Evolutionary conservation across 2,113 vertebrate genomes (phyloP).

Genomic region (Nipponia nippon): DNA sequence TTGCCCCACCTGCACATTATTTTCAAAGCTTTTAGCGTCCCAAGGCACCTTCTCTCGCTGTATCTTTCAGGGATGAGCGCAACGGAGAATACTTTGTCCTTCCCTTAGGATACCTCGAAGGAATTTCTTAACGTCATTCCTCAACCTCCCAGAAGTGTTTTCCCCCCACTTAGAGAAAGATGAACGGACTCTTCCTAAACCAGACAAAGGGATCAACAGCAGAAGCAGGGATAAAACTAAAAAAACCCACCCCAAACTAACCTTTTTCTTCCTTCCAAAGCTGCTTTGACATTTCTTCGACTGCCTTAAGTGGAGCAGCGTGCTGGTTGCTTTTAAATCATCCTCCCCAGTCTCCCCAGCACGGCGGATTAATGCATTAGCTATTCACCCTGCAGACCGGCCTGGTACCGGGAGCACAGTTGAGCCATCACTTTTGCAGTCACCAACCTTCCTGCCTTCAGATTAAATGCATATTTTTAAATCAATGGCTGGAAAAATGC

Average conservation of each 20-base stretch:
- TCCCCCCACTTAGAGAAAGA: neutral
- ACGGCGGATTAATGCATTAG: neutral
- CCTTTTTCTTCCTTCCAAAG: neutral
- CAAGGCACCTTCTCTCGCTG: neutral
- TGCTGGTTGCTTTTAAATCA: neutral
- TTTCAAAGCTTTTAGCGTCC: neutral
- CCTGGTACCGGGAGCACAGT: neutral
- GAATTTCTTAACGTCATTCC: neutral
- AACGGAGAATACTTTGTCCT: neutral
- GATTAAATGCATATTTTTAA: neutral
- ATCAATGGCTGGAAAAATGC: neutral
- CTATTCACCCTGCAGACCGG: neutral
- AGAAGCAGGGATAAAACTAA: neutral
- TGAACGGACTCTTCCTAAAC: neutral
- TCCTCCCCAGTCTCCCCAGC: neutral
- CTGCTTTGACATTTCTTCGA: neutral
- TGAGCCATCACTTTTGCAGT: neutral
- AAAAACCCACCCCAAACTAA: neutral
- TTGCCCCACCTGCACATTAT: neutral
- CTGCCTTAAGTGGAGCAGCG: neutral
- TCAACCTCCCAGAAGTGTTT: neutral
- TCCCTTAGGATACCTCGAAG: neutral
- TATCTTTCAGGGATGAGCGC: neutral
- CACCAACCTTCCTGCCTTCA: neutral
- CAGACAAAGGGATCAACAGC: neutral